These are phyloP conservation scores for Zygogramma bicolorata DNA, from an alignment of 2,888 invertebrate species.

Conservation along the genomic window DNA sequence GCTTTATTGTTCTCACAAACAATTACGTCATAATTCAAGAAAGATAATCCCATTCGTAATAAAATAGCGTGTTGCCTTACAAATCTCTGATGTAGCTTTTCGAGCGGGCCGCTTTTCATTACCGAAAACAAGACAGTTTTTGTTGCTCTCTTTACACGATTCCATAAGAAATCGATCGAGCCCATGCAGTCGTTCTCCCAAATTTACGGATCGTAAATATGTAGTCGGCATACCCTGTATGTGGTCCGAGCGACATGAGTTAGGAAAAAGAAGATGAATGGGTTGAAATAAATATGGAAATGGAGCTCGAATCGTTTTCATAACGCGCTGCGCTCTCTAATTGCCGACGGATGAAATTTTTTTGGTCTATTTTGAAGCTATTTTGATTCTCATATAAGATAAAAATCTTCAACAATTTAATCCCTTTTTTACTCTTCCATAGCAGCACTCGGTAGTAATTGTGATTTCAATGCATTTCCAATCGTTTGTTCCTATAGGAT, in stretches of 20 bases:
- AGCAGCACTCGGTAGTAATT: too few relatives aligned
- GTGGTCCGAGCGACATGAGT: background rate
- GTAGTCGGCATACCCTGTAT: background rate
- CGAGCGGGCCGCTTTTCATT: constrained; percentile 1
- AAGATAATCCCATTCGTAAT: background rate
- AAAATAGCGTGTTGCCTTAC: background rate
- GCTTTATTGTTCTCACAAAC: background rate
- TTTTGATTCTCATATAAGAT: too few relatives aligned
- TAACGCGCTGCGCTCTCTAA: background rate
- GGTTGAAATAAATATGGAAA: background rate
- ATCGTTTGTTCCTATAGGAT: too few relatives aligned
- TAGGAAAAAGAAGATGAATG: background rate
- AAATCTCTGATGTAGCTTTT: background rate
- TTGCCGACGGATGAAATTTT: too few relatives aligned
- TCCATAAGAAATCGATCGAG: constrained; percentile 31
- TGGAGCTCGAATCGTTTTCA: background rate
- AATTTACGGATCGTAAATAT: background rate
- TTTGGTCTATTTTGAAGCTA: too few relatives aligned
- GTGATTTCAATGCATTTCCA: too few relatives aligned
- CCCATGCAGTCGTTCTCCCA: background rate
- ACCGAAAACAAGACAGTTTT: constrained; percentile 23
- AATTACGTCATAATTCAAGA: background rate
- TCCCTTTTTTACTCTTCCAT: too few relatives aligned
- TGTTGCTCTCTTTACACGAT: constrained; percentile 17
- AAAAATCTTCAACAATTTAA: too few relatives aligned